phyloP scores from a whole-genome alignment of 2,797 vertebrate species.

The Enteromius radiatus region DNA sequence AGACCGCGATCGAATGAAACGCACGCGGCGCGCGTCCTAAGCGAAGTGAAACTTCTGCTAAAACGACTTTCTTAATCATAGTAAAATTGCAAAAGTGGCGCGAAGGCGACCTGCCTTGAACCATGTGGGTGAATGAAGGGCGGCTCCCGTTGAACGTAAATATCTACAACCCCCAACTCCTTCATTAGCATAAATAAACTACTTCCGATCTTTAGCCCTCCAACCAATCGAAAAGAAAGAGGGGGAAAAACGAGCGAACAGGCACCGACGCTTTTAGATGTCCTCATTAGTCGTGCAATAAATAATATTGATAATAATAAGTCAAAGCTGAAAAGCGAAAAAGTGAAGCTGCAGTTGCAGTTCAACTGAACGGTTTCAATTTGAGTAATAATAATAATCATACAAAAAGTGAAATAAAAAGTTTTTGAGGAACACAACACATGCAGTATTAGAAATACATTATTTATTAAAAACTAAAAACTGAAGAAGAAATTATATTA shows the following conservation, averaged over 20 bases:
- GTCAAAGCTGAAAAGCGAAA: neutral
- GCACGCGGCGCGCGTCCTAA: constrained; percentile 54
- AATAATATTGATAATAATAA: neutral
- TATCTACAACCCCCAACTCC: constrained; percentile 94
- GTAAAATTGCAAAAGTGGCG: constrained; percentile 80
- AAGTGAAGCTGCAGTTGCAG: neutral
- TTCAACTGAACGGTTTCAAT: neutral
- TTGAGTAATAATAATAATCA: neutral
- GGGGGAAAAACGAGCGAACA: neutral
- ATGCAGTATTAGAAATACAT: neutral
- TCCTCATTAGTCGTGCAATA: constrained; percentile 23
- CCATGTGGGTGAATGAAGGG: constrained; percentile 96
- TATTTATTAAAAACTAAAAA: neutral
- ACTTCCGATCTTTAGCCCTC: constrained; percentile 86
- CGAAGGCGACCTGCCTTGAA: constrained; percentile 81
- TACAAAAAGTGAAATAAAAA: too few relatives aligned
- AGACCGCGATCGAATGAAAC: constrained; percentile 24
- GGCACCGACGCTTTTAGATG: neutral
- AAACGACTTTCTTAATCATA: constrained; percentile 66
- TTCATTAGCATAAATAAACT: constrained; percentile 96
- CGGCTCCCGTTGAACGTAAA: constrained; percentile 98
- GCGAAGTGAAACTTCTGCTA: constrained; percentile 53
- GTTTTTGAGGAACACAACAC: neutral
- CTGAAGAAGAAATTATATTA: neutral
- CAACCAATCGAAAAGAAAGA: constrained; percentile 65